phyloP scores from a whole-genome alignment of 2,888 invertebrate species.

The Julus scandinavius region DNA sequence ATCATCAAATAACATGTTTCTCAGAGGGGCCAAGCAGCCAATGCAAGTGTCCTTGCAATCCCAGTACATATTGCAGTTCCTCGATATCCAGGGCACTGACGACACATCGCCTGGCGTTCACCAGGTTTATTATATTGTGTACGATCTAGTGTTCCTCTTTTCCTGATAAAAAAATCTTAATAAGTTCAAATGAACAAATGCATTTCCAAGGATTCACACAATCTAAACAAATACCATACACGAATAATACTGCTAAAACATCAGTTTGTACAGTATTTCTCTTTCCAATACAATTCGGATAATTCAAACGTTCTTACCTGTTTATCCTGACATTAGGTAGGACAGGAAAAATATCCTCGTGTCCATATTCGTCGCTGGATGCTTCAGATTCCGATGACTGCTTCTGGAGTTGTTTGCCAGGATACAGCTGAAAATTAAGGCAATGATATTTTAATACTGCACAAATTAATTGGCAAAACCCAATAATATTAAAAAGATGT shows the following conservation, averaged over 20 bases:
- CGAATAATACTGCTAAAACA: too few relatives aligned
- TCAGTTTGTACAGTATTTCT: too few relatives aligned
- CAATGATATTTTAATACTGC: neutral
- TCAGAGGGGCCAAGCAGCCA: neutral
- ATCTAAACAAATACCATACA: too few relatives aligned
- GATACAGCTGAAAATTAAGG: neutral
- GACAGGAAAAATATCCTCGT: neutral
- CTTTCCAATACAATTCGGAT: too few relatives aligned
- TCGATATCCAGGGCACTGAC: constrained; percentile 13
- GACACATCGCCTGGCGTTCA: neutral
- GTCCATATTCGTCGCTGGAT: neutral
- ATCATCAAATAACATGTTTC: neutral
- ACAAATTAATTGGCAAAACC: neutral
- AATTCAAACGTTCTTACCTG: too few relatives aligned
- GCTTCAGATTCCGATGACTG: neutral
- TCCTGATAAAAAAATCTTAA: neutral
- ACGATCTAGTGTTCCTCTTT: too few relatives aligned
- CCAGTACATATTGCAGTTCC: neutral
- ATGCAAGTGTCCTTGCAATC: neutral
- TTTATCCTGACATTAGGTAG: too few relatives aligned
- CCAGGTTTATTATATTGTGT: too few relatives aligned
- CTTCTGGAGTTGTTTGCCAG: neutral
- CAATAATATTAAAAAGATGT: neutral
- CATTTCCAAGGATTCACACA: too few relatives aligned
- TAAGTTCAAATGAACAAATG: neutral